A percentile compares a stretch with the other conserved stretches of the same genome.
phyloP scores from a whole-genome alignment of 2,797 vertebrate genomes.

The Naso thynnoides region DNA sequence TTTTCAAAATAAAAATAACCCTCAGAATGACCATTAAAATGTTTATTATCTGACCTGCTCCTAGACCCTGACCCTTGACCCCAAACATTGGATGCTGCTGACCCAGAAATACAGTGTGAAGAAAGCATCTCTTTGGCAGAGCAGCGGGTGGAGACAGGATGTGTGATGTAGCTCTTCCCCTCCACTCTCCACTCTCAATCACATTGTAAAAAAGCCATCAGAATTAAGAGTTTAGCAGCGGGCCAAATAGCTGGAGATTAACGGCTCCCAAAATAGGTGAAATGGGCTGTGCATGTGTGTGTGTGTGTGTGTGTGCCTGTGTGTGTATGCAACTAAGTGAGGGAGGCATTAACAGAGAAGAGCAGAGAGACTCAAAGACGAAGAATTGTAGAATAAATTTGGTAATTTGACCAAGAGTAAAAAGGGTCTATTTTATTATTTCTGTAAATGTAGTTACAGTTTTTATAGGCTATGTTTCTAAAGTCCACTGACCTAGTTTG shows the following conservation, averaged over 20 bases:
- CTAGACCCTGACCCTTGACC: conserved; percentile 48
- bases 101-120: conserved; percentile 41
- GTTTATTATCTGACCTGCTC: conserved; percentile 16
- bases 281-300: conserved; percentile 30
- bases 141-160: conserved; percentile 28
- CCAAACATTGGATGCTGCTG: conserved; percentile 22
- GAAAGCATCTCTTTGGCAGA: conserved; percentile 27
- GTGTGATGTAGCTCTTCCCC: conserved; percentile 32
- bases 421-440: conserved; percentile 43
- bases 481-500: conserved; percentile 40
- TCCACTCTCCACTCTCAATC: conserved; percentile 51
- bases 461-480: conserved; percentile 46
- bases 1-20: neutral
- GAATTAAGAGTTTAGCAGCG: conserved; percentile 69
- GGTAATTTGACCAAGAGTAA: conserved; percentile 31
- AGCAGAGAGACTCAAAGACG: conserved; percentile 5
- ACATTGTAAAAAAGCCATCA: conserved; percentile 67
- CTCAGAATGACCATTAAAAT: conserved; percentile 1
- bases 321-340: neutral
- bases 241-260: conserved; percentile 76
- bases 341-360: conserved; percentile 32
- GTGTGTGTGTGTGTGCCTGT: conserved; percentile 7
- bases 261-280: conserved; percentile 70
- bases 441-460: conserved; percentile 28
- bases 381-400: conserved; percentile 32